Percentiles rank a stretch among this genome's conserved stretches.
These are phyloP conservation scores for Parasteatoda tepidariorum DNA, from an alignment of 1,140 invertebrate genomes.

Conservation along the genomic window DNA sequence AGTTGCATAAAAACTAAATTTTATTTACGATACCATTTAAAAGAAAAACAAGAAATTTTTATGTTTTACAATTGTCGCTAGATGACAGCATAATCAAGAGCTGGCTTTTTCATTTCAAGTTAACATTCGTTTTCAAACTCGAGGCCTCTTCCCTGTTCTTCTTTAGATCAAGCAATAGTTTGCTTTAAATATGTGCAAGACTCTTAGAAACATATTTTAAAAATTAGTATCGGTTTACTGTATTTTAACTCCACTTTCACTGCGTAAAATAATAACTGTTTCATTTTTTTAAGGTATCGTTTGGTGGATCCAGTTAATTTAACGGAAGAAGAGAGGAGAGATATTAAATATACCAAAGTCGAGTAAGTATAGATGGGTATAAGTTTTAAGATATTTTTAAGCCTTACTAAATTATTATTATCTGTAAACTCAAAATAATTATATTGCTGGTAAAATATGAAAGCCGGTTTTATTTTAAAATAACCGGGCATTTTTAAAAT, in stretches of 20 bases:
- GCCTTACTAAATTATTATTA: neutral
- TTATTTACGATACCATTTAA: too few species aligned
- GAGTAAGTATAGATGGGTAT: conserved; percentile 68
- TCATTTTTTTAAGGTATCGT: conserved; percentile 73
- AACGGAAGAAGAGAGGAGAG: conserved; percentile 86
- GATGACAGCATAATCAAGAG: too few species aligned
- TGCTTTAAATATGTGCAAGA: neutral
- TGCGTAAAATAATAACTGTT: neutral
- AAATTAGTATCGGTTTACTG: too few species aligned
- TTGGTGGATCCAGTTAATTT: conserved; percentile 89
- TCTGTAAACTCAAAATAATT: neutral
- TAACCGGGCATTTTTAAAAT: neutral
- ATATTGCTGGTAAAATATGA: neutral
- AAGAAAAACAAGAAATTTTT: too few species aligned
- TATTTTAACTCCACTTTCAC: neutral
- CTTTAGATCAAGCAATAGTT: neutral
- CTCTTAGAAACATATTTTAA: neutral
- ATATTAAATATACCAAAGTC: conserved; percentile 93
- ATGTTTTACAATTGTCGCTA: too few species aligned
- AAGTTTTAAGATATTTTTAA: neutral
- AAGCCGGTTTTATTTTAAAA: neutral
- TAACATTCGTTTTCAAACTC: neutral
- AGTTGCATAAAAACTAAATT: too few species aligned
- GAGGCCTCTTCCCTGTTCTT: neutral
- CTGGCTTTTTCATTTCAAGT: neutral